Evolutionary conservation across 2,888 invertebrate species (phyloP).

Genomic region (Drosophila limbata): DNA sequence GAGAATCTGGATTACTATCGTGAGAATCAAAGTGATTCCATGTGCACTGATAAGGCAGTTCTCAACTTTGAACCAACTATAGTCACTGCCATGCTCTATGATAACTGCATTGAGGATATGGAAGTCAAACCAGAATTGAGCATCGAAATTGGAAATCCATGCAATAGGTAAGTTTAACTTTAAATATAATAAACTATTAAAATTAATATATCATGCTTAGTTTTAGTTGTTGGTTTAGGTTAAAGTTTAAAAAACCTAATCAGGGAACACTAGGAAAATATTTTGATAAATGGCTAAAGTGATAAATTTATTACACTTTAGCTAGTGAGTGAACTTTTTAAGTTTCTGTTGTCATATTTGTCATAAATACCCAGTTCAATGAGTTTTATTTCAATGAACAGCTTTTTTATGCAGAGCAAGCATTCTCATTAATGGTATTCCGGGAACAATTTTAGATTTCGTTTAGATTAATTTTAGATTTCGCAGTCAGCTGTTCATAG

Average conservation of each 20-base stretch:
- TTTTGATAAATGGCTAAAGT: no score
- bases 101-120: constrained; percentile 84
- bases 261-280: no score
- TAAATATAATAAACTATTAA: neutral
- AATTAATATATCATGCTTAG: neutral
- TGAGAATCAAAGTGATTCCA: constrained; percentile 72
- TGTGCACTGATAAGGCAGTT: constrained; percentile 61
- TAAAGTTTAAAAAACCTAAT: neutral
- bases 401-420: no score
- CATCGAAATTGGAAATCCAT: constrained; percentile 83
- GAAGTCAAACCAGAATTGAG: constrained; percentile 73
- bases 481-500: no score
- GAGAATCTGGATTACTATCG: constrained; percentile 79
- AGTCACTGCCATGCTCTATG: constrained; percentile 82
- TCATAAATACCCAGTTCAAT: no score
- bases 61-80: constrained; percentile 67
- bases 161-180: constrained; percentile 79
- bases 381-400: no score
- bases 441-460: no score
- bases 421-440: no score
- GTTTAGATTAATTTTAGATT: no score
- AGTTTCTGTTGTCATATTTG: no score
- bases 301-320: no score
- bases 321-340: no score
- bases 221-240: neutral